phyloP scores from a whole-genome alignment of 2,888 invertebrate genomes.

The Mesochorus sp. region DNA sequence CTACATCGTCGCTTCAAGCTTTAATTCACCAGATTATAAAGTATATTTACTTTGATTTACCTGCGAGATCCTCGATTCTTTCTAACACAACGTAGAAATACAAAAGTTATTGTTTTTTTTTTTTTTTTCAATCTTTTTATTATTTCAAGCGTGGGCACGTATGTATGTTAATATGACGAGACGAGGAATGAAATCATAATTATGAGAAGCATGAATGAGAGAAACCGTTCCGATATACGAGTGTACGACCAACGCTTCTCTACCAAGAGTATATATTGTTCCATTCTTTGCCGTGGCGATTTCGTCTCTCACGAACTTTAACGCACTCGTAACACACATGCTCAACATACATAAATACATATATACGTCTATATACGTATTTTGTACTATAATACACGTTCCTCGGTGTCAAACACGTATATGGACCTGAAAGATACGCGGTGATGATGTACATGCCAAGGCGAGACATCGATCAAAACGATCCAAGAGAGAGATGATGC shows the following conservation, averaged over 20 bases:
- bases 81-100: background rate
- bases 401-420: constrained; percentile 54
- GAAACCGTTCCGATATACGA: constrained; percentile 17
- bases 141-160: constrained; percentile 25
- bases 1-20: background rate
- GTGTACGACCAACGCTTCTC: constrained; percentile 16
- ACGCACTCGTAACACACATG: background rate
- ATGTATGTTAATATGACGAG: constrained; percentile 18
- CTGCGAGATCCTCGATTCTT: constrained; percentile 4
- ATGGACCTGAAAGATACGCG: constrained; percentile 47
- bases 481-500: constrained; percentile 44
- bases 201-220: constrained; percentile 18
- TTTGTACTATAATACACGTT: constrained; percentile 28
- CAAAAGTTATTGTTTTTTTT: background rate
- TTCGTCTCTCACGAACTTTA: background rate
- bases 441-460: constrained; percentile 62
- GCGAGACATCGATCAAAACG: constrained; percentile 67
- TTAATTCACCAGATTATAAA: background rate
- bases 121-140: constrained; percentile 23
- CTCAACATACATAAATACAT: background rate
- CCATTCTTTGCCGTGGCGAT: background rate
- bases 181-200: background rate
- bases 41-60: constrained; percentile 11
- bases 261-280: constrained; percentile 26
- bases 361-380: background rate